These are phyloP conservation scores for Sphinx pinastri DNA, from an alignment of 2,888 invertebrate species.

Conservation along the genomic window DNA sequence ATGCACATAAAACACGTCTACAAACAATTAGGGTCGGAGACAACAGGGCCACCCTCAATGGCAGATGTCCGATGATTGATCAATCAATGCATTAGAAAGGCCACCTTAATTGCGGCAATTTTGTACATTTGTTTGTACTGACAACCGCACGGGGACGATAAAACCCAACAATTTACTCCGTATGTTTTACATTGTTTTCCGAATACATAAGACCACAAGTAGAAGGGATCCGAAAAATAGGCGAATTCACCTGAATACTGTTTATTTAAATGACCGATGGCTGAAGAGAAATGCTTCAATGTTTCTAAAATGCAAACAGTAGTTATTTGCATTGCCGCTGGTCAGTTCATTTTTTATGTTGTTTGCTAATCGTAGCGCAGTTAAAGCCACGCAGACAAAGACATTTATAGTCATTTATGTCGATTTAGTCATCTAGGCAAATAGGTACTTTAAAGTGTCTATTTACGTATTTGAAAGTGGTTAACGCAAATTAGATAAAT, in stretches of 20 bases:
- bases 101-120: conserved; percentile 75
- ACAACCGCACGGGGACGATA: conserved; percentile 49
- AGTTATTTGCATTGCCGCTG: conserved; percentile 1
- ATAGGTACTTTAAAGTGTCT: conserved; percentile 10
- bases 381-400: conserved; percentile 18
- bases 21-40: conserved; percentile 63
- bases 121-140: conserved; percentile 72
- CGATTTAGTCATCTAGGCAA: conserved; percentile 23
- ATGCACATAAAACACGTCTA: conserved; percentile 62
- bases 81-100: conserved; percentile 81
- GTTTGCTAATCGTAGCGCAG: conserved; percentile 9
- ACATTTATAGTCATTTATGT: conserved; percentile 15
- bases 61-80: conserved; percentile 77
- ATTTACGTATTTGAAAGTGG: conserved; percentile 20
- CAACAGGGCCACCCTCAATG: conserved; percentile 73
- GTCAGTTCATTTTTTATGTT: conserved; percentile 14
- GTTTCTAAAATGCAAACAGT: conserved; percentile 15
- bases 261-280: background rate
- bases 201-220: conserved; percentile 4
- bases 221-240: background rate
- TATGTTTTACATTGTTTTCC: conserved; percentile 40
- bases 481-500: conserved; percentile 19
- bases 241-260: background rate
- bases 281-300: background rate
- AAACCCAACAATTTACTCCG: conserved; percentile 47